These are phyloP conservation scores for Ypsolopha scabrella DNA, from an alignment of 2,888 invertebrate species.

Conservation along the genomic window DNA sequence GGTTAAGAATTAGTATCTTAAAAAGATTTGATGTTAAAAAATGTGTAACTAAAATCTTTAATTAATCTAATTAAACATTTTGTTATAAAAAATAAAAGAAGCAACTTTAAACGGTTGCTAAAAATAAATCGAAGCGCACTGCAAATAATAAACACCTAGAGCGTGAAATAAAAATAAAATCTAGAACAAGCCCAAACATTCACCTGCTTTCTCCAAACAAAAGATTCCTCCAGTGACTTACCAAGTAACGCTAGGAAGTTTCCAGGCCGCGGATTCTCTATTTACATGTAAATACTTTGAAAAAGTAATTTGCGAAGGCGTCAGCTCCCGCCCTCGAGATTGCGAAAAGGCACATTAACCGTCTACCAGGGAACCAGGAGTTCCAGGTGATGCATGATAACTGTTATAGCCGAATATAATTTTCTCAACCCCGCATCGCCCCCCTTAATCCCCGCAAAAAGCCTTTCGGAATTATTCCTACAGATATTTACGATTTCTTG, in stretches of 20 bases:
- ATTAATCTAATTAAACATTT: no score
- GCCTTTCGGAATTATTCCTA: constrained; percentile 65
- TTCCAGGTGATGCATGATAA: constrained; percentile 69
- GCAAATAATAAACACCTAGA: no score
- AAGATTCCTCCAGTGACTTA: no score
- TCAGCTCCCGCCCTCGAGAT: constrained; percentile 64
- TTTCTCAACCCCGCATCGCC: constrained; percentile 64
- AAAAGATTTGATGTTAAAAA: no score
- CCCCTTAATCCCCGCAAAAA: constrained; percentile 67
- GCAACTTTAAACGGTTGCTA: no score
- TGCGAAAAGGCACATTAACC: constrained; percentile 68
- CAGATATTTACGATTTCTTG: constrained; percentile 68
- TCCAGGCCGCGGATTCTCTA: constrained; percentile 45
- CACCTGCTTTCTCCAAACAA: no score
- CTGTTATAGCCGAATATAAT: constrained; percentile 71
- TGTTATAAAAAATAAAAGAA: no score
- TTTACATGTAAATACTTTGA: constrained; percentile 71
- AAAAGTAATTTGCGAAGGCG: constrained; percentile 66
- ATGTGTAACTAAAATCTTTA: no score
- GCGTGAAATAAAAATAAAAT: no score
- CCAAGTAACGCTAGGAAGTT: background rate
- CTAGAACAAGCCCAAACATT: no score
- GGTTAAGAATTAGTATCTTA: no score
- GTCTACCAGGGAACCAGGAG: constrained; percentile 19
- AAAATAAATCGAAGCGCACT: no score